Conservation (phyloP, 2,888 invertebrate species). For the Cremastobaeus sp. region DNA sequence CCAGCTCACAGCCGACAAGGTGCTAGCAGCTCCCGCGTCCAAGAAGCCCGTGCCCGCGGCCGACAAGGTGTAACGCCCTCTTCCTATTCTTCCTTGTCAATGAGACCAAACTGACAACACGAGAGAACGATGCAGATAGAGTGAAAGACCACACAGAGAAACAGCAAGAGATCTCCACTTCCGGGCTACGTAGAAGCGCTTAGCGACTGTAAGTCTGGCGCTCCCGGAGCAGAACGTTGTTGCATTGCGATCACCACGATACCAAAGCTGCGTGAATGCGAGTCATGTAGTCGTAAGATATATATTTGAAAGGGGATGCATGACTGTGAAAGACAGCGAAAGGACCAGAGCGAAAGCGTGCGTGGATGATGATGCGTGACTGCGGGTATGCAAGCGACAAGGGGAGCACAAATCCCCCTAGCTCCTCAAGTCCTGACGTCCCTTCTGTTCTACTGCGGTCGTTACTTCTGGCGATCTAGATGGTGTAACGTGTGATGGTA, state of each 20-base stretch:
- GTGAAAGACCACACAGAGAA: background rate
- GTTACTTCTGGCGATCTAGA: constrained; percentile 17
- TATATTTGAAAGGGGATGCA: background rate
- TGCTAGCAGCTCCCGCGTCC: constrained; percentile 45
- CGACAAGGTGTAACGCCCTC: constrained; percentile 47
- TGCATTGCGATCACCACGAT: constrained; percentile 14
- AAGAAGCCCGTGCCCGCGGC: constrained; percentile 23
- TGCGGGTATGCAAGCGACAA: constrained; percentile 6
- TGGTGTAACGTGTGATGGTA: constrained; percentile 51
- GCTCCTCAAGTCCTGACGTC: constrained; percentile 1
- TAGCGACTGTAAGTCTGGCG: constrained; percentile 7
- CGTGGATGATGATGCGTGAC: background rate
- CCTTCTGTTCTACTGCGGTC: constrained; percentile 21
- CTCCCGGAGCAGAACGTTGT: constrained; percentile 1
- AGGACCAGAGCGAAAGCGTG: constrained; percentile 1
- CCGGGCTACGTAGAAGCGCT: background rate
- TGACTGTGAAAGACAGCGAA: constrained; percentile 1
- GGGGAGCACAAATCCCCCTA: constrained; percentile 14
- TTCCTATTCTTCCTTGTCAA: constrained; percentile 52
- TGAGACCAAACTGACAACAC: constrained; percentile 4
- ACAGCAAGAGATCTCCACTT: constrained; percentile 4
- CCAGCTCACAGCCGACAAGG: constrained; percentile 41
- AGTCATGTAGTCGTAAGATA: constrained; percentile 11
- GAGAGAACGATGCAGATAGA: background rate
- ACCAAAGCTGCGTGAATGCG: constrained; percentile 33